phyloP scores from a whole-genome alignment of 2,113 vertebrate species.

The Epinephelus fuscoguttatus region DNA sequence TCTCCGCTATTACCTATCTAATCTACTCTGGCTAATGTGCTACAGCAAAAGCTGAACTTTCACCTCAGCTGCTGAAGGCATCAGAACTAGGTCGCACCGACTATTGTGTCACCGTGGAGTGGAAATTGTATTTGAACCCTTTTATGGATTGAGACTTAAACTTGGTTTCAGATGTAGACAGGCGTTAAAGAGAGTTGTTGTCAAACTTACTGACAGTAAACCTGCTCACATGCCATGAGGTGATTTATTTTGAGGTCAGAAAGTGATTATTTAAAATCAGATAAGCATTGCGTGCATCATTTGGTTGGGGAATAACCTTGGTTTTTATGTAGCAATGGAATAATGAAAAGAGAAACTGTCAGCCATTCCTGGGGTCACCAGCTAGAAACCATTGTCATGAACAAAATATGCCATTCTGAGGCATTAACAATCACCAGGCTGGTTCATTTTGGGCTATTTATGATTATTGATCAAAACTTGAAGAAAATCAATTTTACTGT shows the following conservation, averaged over 20 bases:
- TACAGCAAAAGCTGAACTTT: not conserved
- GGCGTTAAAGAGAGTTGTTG: not conserved
- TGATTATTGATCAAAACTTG: not conserved
- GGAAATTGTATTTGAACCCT: not conserved
- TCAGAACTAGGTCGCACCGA: no score
- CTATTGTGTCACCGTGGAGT: not conserved
- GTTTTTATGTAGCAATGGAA: not conserved
- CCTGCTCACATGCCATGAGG: not conserved
- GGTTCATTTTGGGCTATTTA: not conserved
- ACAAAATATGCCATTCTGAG: not conserved
- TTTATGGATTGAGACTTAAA: not conserved
- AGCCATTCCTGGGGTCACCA: not conserved
- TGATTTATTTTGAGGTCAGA: not conserved
- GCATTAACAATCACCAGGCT: not conserved
- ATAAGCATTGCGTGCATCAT: not conserved
- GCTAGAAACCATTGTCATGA: not conserved
- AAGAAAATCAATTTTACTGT: conserved; percentile 9
- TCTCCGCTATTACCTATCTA: not conserved
- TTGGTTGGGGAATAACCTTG: not conserved
- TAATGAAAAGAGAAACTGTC: not conserved
- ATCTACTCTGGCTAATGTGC: not conserved
- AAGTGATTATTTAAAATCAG: not conserved
- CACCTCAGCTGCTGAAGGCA: not conserved
- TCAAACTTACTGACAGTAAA: not conserved
- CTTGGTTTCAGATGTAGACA: not conserved